These are phyloP conservation scores for Coranthus polyacanthus DNA, from an alignment of 2,797 vertebrate genomes.

Conservation along the genomic window DNA sequence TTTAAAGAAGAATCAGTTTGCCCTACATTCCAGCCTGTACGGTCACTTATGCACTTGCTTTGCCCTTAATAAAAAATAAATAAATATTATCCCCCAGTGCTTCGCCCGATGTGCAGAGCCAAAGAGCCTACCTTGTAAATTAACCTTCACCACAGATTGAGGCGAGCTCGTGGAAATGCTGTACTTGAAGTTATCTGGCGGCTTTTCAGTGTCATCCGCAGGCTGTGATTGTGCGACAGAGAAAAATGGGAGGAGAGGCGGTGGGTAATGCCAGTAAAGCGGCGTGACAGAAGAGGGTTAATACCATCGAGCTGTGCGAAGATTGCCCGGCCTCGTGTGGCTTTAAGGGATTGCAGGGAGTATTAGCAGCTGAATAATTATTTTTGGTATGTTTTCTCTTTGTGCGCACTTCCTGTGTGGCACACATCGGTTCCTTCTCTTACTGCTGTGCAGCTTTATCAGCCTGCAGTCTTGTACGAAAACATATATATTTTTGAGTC, in stretches of 20 bases:
- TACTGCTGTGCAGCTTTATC: constrained; percentile 42
- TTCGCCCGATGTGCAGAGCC: constrained; percentile 37
- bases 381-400: constrained; percentile 70
- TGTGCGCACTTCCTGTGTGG: constrained; percentile 56
- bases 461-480: constrained; percentile 55
- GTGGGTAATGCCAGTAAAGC: constrained; percentile 66
- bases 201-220: constrained; percentile 63
- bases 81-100: constrained; percentile 15
- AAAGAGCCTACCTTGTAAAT: constrained; percentile 41
- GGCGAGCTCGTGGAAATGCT: constrained; percentile 43
- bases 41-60: constrained; percentile 59
- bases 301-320: constrained; percentile 60
- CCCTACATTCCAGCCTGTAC: constrained; percentile 71
- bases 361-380: constrained; percentile 77
- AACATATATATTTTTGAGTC: constrained; percentile 58
- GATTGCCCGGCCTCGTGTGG: constrained; percentile 62
- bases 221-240: constrained; percentile 60
- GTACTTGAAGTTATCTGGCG: constrained; percentile 61
- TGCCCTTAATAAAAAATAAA: constrained; percentile 48
- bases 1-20: constrained; percentile 69
- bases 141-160: constrained; percentile 38
- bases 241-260: constrained; percentile 51
- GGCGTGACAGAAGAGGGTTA: constrained; percentile 72
- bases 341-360: constrained; percentile 73
- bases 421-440: constrained; percentile 24